Base-by-base conservation (phyloP, 2,113 vertebrate genomes). In the Bufo bufo region DNA sequence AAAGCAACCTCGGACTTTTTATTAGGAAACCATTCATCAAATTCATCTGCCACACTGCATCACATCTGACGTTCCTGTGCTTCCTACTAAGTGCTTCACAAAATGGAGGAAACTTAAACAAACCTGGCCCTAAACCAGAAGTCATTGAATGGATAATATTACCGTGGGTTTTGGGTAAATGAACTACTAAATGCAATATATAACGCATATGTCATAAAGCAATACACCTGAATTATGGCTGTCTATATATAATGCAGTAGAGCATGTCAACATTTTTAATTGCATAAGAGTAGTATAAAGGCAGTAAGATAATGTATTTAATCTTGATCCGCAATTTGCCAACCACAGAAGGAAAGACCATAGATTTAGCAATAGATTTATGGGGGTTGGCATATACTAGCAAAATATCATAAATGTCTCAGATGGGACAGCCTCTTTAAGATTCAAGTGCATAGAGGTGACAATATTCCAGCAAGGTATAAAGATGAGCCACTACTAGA, bases 1-100 rank as follows among this genome's bases (percentile, higher is more conserved):
- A 98, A 93, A 99, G 97, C 92, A 96, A 95, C 12, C 92, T 97
- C 6, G 97, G 98, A 89, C 93, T 97, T 11, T 98, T 99, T 95
- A 99, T 99, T 93, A 96, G 96, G 90, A 99, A 97, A 91, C 98
- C 98, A 89, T 99, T 99, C 93, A 97, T 99, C 94, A 99, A 99
- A 95, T 99, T 99, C 94, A 99, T 99, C 95, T 99, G 98, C 94
- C 98, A 99, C 92, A 99, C 98, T 0, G 95, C 98, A n/a, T 99
- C 98, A 71, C 99, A 99, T 93, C 93, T 99, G 95, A 99, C 97
- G 91, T 99, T 99, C 93, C 95, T 99, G 91, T 97, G 99, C 92
- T 95, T 99, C 90, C 95, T 99, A 91, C 91, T 99, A 89, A 93
- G 99, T 90, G 97, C 97, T 84, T 99, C 98, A 58, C 98, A 99